Conservation (phyloP, 2,113 vertebrate species). For the Piaya cayana region DNA sequence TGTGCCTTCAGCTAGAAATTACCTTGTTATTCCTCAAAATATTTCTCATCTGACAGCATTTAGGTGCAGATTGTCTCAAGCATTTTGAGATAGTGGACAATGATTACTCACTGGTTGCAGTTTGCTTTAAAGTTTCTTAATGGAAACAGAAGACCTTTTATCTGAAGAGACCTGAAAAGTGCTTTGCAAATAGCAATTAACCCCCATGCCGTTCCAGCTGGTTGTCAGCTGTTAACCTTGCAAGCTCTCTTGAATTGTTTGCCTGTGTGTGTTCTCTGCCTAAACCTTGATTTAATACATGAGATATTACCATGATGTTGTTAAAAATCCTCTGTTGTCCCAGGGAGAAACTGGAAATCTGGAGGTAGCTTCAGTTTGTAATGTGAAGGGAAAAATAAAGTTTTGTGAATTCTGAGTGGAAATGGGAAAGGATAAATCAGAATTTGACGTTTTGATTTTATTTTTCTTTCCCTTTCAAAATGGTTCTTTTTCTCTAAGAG, state of each 20-base stretch:
- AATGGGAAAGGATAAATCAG: not conserved
- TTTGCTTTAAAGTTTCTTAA: constrained; percentile 15
- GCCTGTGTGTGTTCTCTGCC: not conserved
- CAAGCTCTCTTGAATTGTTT: not conserved
- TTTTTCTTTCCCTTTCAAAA: not conserved
- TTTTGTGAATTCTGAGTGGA: not conserved
- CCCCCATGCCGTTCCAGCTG: not conserved
- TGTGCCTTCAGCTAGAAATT: not conserved
- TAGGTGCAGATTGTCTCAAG: not conserved
- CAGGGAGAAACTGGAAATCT: not conserved
- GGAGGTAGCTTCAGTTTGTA: not conserved
- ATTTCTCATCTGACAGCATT: not conserved
- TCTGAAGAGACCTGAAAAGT: constrained; percentile 5
- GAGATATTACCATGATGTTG: not conserved
- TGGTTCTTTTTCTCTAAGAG: not conserved
- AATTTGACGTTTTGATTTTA: not conserved
- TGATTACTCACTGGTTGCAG: not conserved
- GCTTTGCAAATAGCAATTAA: constrained; percentile 52
- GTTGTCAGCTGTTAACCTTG: constrained; percentile 27
- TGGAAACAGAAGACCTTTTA: constrained; percentile 17
- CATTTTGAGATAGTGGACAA: not conserved
- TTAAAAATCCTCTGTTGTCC: not conserved
- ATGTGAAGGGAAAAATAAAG: not conserved
- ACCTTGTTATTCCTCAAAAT: not conserved
- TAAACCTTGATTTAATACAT: not conserved